Evolutionary conservation across 2,888 invertebrate species (phyloP), one percentile per base, ranked within the genome.

Genomic region (Sycophila texana): DNA sequence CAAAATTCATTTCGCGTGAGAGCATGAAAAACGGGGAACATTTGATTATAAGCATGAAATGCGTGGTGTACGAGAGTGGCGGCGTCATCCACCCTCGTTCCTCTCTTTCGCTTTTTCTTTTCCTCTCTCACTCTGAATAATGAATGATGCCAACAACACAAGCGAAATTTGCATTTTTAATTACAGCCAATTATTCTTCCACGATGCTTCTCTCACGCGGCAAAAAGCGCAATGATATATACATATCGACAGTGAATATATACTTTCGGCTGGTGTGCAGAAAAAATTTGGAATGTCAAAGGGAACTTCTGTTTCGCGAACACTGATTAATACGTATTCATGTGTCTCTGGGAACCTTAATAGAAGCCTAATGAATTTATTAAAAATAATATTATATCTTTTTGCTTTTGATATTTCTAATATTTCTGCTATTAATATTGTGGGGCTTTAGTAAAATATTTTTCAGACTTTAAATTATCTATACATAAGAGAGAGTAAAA

Each of bases 121-220:
- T 20, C 65, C 73, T 71, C 61, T 60, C 61, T 20, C 74, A 63
- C 55, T 67, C 51, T 65, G 70, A 70, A 74, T 74, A 79, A 79
- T 68, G 73, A 73, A 73, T 73, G 63, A 58, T 16, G 65, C 73
- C 63, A 63, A 77, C 76, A 73, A 77, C 73, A 61, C 39, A 26
- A 14, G 14, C 20, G 65, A 71, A 74, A 80, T 80, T 80, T 73
- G 65, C 76, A 80, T 80, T 76, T 80, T 80, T 80, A 80, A 80
- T 80, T 80, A 73, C 73, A 39, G 63, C 68, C 76, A 80, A 76
- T 80, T 80, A 76, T 80, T 73, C 79, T 80, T 76, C 63, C 47
- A 12, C 57, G 60, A 67, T 51, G 20, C 47, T 55, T 39, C 53
- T 68, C 66, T n/a, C 66, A 49, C 49, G 51, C 53, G 47, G 26